phyloP scores from a whole-genome alignment of 2,797 vertebrate species.

The Xiphophorus birchmanni region DNA sequence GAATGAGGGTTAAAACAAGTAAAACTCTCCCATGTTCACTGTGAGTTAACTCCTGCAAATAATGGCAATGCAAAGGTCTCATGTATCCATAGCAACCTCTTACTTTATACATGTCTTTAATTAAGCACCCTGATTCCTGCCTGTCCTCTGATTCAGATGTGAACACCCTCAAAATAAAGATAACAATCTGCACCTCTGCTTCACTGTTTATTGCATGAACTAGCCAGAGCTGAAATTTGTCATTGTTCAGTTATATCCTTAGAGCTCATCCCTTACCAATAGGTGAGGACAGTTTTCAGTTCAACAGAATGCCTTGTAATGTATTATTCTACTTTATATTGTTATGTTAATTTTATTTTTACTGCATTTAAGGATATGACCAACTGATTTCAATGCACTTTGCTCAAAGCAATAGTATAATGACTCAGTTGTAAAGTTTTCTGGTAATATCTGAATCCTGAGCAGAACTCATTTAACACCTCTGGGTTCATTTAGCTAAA shows the following conservation, averaged over 20 bases:
- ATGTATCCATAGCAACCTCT: not conserved
- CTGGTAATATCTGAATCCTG: not conserved
- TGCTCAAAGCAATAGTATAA: not conserved
- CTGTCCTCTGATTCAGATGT: not conserved
- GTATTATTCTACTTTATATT: not conserved
- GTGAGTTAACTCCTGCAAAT: not conserved
- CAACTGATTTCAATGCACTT: not conserved
- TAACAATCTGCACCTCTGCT: not conserved
- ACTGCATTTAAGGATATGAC: not conserved
- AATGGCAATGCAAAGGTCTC: not conserved
- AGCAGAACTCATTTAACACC: not conserved
- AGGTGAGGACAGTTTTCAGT: not conserved
- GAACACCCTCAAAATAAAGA: not conserved
- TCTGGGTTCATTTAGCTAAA: not conserved
- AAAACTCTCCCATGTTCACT: not conserved
- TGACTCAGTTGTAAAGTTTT: not conserved
- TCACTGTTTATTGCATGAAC: not conserved
- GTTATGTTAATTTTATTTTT: not conserved
- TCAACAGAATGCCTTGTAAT: not conserved
- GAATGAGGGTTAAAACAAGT: not conserved
- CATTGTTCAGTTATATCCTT: not conserved
- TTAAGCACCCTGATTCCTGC: not conserved
- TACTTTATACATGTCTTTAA: not conserved
- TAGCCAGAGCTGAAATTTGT: not conserved
- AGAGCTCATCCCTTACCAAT: not conserved